Conservation (phyloP, 2,113 vertebrate species). For the Prunella himalayana region DNA sequence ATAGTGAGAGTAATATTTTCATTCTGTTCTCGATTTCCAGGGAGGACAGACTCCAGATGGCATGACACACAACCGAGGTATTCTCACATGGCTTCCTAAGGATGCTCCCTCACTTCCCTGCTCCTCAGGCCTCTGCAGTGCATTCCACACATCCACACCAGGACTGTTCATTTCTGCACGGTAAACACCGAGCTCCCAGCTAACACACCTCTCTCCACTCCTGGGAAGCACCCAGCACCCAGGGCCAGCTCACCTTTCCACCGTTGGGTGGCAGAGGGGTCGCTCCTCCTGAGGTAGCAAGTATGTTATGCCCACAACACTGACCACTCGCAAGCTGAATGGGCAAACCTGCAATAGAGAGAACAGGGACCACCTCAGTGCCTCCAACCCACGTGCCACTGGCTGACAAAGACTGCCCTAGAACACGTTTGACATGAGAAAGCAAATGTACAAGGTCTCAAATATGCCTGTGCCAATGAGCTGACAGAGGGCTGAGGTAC, state of each 20-base stretch:
- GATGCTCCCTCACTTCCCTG: not conserved
- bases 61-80: not conserved
- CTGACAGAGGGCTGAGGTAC: not conserved
- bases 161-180: not conserved
- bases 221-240: not conserved
- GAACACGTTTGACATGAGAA: accelerated
- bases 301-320: constrained; percentile 96
- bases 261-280: constrained; percentile 92
- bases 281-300: constrained; percentile 94
- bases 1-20: not conserved
- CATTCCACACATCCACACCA: not conserved
- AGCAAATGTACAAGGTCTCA: not conserved
- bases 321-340: constrained; percentile 93
- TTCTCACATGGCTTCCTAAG: not conserved
- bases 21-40: not conserved
- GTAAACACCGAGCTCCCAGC: accelerated
- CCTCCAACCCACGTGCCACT: not conserved
- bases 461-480: not conserved
- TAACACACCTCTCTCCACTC: not conserved
- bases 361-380: not conserved
- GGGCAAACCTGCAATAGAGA: constrained; percentile 82
- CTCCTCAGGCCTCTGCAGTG: not conserved
- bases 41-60: not conserved
- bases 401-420: not conserved
- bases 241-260: constrained; percentile 84